Conservation (phyloP, 2,113 vertebrate genomes). For the Colius striatus region DNA sequence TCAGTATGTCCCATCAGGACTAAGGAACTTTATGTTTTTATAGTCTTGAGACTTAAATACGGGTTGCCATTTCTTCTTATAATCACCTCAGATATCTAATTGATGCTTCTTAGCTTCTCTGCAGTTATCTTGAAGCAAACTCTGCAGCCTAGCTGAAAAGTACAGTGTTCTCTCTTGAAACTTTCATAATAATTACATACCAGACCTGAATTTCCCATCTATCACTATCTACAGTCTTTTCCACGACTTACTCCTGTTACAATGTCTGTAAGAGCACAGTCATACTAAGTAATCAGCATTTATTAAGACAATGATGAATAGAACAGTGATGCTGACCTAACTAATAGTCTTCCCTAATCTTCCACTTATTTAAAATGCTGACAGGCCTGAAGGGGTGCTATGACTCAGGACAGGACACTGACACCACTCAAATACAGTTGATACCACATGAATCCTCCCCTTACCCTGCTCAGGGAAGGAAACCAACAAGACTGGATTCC, state of each 20-base stretch:
- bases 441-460: not conserved
- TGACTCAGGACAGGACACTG: not conserved
- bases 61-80: not conserved
- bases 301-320: not conserved
- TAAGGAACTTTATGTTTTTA: not conserved
- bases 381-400: not conserved
- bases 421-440: fast-evolving
- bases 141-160: not conserved
- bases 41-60: not conserved
- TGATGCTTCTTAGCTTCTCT: not conserved
- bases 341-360: not conserved
- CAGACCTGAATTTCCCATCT: not conserved
- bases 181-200: not conserved
- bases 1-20: not conserved
- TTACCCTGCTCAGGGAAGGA: not conserved
- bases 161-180: not conserved
- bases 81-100: not conserved
- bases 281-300: not conserved
- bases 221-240: not conserved
- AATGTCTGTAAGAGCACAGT: not conserved
- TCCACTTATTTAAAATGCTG: not conserved
- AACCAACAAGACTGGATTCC: not conserved
- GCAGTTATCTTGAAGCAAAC: not conserved
- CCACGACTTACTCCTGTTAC: not conserved
- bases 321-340: not conserved